Base-by-base conservation (phyloP, 2,113 vertebrate species). In the Electrona antarctica region DNA sequence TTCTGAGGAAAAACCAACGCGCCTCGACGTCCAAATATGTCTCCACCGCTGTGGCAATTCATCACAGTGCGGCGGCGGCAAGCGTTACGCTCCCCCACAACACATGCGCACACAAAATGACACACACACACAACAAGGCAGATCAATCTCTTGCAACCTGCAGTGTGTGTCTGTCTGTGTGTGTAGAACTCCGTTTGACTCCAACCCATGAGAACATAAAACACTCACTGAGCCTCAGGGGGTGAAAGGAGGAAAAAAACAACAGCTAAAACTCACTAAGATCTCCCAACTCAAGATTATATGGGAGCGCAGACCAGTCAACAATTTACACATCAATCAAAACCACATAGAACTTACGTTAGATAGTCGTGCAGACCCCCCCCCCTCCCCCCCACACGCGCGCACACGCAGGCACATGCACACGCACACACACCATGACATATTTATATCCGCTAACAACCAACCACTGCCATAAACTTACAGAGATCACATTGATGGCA, bases 321-420 rank as follows among this genome's bases (percentile, higher is more conserved):
- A 21, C 76, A 87, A 87, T 89, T 85, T 87, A 88, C 69, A 87
- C 86, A 86, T 81, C 76, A 80, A 65, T 86, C 81, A 84, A 11
- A 54, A 73, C 62, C 71, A 75, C 70, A 82, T 84, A 86, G 52
- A 4, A 60, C 78, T 81, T 87, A 21, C 21, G 21, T 21, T 21
- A 54, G 7, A 51, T 8, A 33, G 14, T 70, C 61, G 70, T 63
- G 81, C 33, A 41, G 33, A 41, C 33, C 3, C 33, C 33, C 33
- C 3, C 1, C 33, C 33, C 3, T 2, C 33, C 33, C 3, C 33
- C 33, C 33, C 33, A 80, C 55, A 83, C 66, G 71, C 62, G 73
- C 73, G 64, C 71, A 77, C 72, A 84, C 78, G 62, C 67, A 29
- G 66, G 64, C 60, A 66, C 64, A 6, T 6, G 46, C 60, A 61